Evolutionary conservation across 2,113 vertebrate genomes (phyloP), one percentile per base, ranked within the genome.

Genomic region (Tychaedon coryphoeus): DNA sequence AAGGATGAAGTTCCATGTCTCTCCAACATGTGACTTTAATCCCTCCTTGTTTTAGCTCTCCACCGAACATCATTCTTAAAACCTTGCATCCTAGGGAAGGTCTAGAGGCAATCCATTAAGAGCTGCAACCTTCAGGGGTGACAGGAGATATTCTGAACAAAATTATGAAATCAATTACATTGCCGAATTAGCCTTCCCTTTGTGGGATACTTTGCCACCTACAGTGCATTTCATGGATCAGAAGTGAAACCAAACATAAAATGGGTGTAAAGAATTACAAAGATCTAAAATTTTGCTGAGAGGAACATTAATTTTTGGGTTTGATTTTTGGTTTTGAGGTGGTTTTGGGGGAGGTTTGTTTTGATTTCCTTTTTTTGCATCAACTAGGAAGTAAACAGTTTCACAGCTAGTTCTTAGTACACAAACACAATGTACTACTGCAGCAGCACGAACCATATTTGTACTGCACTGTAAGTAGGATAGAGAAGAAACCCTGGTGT

Each of bases 251-350:
- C 53, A 50, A 84, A 67, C 17, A 29, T 11, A 1, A 2, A 62
- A 33, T 0, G 4, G 6, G 6, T 40, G 4, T 33, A 54, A 77
- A 62, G 16, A 80, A 83, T 9, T 14, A 40, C 8, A 26, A 45
- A 47, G 6, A 9, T 31, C 19, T 24, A 31, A 12, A 38, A 56
- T 50, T 43, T 18, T 54, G 23, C 51, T 2, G 0, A 50, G 5
- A 31, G 17, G 6, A 36, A 14, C 1, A 8, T 10, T 4, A 42
- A 12, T 33, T 72, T 38, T 24, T 0, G 4, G 5, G 23, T 1
- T 48, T 65, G 16, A 10, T 14, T 43, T 64, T 58, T 34, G 2
- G 19, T 8, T 67, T 60, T 45, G 12, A 20, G 36, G 3, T 20
- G 12, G 7, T 3, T 48, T 34, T 40, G 34, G 25, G 2, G 12